These are phyloP conservation scores for Stegana nigrithorax DNA, from an alignment of 2,888 invertebrate genomes.

Conservation along the genomic window DNA sequence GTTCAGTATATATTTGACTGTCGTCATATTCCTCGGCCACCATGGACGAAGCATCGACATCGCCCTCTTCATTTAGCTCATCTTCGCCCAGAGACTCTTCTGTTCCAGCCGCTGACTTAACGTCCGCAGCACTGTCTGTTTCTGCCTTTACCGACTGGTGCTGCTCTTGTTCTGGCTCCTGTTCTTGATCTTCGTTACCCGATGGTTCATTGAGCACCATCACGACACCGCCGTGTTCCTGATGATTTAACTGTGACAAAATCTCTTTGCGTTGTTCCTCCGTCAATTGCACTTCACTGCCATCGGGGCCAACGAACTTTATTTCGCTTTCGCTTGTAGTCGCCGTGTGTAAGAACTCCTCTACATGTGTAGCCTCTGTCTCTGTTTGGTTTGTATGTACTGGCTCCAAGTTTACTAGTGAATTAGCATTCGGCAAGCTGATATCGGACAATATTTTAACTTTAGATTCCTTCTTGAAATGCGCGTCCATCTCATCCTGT, in stretches of 20 bases:
- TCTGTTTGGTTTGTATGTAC: conserved; percentile 65
- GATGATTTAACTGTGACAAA: conserved; percentile 65
- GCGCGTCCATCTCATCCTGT: conserved; percentile 49
- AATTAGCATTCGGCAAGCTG: conserved; percentile 58
- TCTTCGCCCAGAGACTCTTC: conserved; percentile 27
- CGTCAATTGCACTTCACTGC: conserved; percentile 68
- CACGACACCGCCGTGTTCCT: conserved; percentile 64
- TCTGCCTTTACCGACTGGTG: conserved; percentile 27
- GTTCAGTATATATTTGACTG: conserved; percentile 58
- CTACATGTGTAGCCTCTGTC: conserved; percentile 71
- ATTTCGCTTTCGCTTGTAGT: conserved; percentile 49
- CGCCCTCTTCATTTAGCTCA: conserved; percentile 39
- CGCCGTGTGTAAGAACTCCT: conserved; percentile 69
- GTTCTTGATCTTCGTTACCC: conserved; percentile 36
- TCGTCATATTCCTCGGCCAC: conserved; percentile 58
- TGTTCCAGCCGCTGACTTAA: conserved; percentile 46
- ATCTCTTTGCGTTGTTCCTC: conserved; percentile 68
- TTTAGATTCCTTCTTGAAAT: conserved; percentile 59
- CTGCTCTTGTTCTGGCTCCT: conserved; percentile 4
- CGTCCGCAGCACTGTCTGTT: conserved; percentile 13
- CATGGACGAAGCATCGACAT: conserved; percentile 37
- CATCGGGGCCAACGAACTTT: conserved; percentile 70
- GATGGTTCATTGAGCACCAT: conserved; percentile 67
- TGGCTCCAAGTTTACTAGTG: conserved; percentile 50
- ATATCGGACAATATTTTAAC: conserved; percentile 71